Base-by-base conservation (phyloP, 2,113 vertebrate genomes). In the Carollia perspicillata region DNA sequence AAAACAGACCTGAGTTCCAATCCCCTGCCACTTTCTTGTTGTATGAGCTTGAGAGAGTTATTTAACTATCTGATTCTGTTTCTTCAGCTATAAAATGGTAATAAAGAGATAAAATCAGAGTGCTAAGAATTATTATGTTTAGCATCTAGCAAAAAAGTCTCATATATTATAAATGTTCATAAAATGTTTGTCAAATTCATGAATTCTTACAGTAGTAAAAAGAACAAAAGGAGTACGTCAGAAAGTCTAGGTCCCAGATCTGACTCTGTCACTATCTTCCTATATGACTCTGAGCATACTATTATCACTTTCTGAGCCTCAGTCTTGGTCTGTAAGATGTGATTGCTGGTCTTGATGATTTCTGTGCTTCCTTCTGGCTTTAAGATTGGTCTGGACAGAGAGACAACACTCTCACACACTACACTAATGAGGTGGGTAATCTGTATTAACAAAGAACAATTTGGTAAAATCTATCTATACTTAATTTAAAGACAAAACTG, bases 401-500 rank as follows among this genome's bases (percentile, higher is more conserved):
- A 89, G 11, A 90, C 5, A 89, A 47, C 17, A 78, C 26, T 84
- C 65, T 90, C 75, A 85, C n/a, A 95, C 3, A 72, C 14, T 93
- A 47, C 40, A 68, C 14, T 93, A 47, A 81, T 26, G 10, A 42
- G 40, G 35, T 35, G 20, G 20, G 72, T 85, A 84, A 86, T 55
- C 13, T 68, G 20, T 18, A 84, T 58, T 84, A 94, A 74, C 74
- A 83, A 94, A 95, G 44, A 66, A 93, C 20, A 35, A 63, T 7
- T 14, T 69, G 28, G 18, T 20, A 89, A 66, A 88, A 66, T n/a
- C 65, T 35, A 91, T 71, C 20, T 89, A 84, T 33, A 53, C 60
- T 42, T 80, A 80, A 49, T 85, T 84, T 91, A 92, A 5, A 89
- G 22, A 84, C 8, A 79, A 90, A 94, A 79, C 47, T 93, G 47